phyloP scores from a whole-genome alignment of 1,140 invertebrate genomes.

The Amphibalanus amphitrite region DNA sequence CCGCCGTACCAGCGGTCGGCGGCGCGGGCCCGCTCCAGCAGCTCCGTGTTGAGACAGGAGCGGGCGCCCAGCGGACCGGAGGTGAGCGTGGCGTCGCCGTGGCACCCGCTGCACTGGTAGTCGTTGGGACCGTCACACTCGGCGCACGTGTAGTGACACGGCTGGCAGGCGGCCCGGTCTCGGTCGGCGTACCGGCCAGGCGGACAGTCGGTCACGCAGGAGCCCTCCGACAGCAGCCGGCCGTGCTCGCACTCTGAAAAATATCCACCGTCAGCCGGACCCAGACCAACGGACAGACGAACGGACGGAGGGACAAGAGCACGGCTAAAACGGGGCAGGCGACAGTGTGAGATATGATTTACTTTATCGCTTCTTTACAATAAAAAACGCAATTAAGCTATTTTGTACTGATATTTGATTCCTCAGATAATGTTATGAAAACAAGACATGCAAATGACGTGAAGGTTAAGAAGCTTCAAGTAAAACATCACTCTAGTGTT shows the following conservation, averaged over 20 bases:
- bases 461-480: no score
- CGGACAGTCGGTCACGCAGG: slow-evolving; percentile 6
- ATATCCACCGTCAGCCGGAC: background rate
- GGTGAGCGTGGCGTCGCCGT: slow-evolving; percentile 28
- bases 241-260: background rate
- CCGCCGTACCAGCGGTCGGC: background rate
- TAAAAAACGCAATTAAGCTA: no score
- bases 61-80: background rate
- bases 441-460: no score
- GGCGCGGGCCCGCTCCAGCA: background rate
- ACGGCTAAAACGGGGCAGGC: no score
- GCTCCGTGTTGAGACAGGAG: background rate
- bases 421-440: no score
- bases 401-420: no score
- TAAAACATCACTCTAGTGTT: no score
- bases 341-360: no score
- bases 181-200: slow-evolving; percentile 5
- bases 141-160: slow-evolving; percentile 40
- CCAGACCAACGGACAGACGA: background rate
- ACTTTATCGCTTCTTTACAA: no score
- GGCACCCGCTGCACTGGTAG: slow-evolving; percentile 36
- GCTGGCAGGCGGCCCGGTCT: slow-evolving; percentile 20
- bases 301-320: no score
- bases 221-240: background rate
- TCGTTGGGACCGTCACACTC: slow-evolving; percentile 35